Base-by-base conservation (phyloP, 1,140 invertebrate genomes). In the Pogonognathellus flavescens region DNA sequence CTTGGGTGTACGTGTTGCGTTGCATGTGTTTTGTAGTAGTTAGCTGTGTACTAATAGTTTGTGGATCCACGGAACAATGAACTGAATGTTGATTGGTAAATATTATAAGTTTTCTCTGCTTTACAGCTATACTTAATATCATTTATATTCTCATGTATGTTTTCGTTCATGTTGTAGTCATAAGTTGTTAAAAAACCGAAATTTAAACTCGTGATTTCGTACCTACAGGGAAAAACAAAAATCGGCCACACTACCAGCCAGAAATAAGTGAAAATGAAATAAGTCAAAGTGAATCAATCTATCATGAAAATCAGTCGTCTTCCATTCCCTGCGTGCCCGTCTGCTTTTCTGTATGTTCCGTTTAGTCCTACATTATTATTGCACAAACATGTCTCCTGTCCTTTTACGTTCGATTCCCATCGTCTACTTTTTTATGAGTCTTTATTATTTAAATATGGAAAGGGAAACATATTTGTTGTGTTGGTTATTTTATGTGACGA, bases 191-290 rank as follows among this genome's bases (percentile, higher is more conserved):
- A 82, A 55, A 16, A 41, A 49, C 57, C 49, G 25, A 31, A 66
- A 76, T 49, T 76, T 76, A 76, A 50, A 41, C 31, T 76, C 70
- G 14, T 76, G 70, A 76, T 76, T 76, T 49, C 41, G 70, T 76
- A 76, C 70, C 70, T 76, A 85, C 88, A 89, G 87, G 85, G 88
- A 88, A 80, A 88, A 86, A 86, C 91, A 91, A 89, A 91, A 91
- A 86, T 91, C 91, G 70, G 90, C 91, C 14, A 91, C 91, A 25
- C 88, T 92, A 52, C 91, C 91, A 50, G 90, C 91, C 85, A 86
- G 86, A 86, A 88, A 87, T 83, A 88, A 87, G 52, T 87, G 83
- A 86, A 76, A 76, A 76, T 16, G 53, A 25, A 20, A 85, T n/a
- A 59, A 25, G 76, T 25, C 22, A 60, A 82, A 82, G 55, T 82